Base-by-base conservation (phyloP, 2,113 vertebrate genomes). In the Serinus canaria region DNA sequence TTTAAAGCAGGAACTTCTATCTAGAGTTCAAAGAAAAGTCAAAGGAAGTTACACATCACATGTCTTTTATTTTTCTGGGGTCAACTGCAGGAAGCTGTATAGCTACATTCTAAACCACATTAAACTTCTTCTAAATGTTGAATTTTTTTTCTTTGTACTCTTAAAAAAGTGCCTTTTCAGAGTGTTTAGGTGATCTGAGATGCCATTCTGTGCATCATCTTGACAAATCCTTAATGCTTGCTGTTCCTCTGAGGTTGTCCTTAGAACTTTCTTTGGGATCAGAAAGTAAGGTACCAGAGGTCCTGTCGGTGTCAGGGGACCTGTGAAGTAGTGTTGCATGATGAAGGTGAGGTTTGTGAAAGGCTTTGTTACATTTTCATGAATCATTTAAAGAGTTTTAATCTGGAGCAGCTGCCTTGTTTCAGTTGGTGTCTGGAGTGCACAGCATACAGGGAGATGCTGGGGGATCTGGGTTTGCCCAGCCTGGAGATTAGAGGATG, bases 31-130 rank as follows among this genome's bases (percentile, higher is more conserved):
- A 93, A 95, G 68, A 87, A 72, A 83, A 91, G 75, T 70, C 68
- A 84, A 78, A 91, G 82, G 91, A 95, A 96, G 77, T 87, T 96
- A 62, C 47, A 62, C 47, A 85, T 96, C 84, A 73, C 90, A 56
- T 91, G 67, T 87, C 60, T 97, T 83, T 80, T 89, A 84, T 94
- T 97, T 90, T 96, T 88, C 63, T 95, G 73, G 86, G 73, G 43
- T 94, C 67, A 94, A 3, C 80, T 91, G 22, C 81, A 94, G 87
- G 82, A 95, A 91, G 49, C 58, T 94, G 43, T 89, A 73, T 75
- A 67, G 72, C 68, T 94, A 8, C 25, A 6, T 86, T 77, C 64
- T 89, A 84, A 96, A 93, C 58, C 35, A 83, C 53, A 49, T 76
- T 67, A 31, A 82, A 0, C 90, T 85, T 94, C 67, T 56, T 87